Conservation (phyloP, 2,888 invertebrate species). For the Alentia gelatinosa region DNA sequence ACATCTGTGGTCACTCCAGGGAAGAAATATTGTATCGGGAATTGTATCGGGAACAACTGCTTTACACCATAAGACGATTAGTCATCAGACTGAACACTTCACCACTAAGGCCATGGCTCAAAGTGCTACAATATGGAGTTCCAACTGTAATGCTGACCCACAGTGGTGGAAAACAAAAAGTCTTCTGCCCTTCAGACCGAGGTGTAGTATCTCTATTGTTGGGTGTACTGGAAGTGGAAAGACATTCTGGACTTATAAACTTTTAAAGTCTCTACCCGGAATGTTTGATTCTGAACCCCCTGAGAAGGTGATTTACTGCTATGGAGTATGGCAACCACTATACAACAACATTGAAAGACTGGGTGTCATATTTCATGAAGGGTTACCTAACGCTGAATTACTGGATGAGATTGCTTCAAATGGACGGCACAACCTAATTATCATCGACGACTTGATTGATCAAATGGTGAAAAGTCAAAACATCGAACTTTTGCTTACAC, state of each 20-base stretch:
- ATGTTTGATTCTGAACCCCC: conserved; percentile 32
- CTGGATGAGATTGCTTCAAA: not conserved
- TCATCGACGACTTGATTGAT: conserved; percentile 35
- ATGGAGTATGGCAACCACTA: not conserved
- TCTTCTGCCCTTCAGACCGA: not conserved
- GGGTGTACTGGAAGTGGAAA: conserved; percentile 4
- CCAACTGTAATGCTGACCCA: too few relatives aligned
- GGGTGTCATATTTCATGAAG: not conserved
- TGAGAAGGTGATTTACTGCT: not conserved
- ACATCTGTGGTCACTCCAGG: too few relatives aligned
- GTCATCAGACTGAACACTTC: too few relatives aligned
- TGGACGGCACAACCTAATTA: not conserved
- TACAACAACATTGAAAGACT: not conserved
- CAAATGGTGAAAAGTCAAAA: not conserved
- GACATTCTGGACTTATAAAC: not conserved
- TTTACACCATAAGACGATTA: too few relatives aligned
- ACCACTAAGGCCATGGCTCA: too few relatives aligned
- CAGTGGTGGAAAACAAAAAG: conserved; percentile 19
- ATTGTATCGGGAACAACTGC: too few relatives aligned
- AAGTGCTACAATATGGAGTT: too few relatives aligned
- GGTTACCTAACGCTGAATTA: not conserved
- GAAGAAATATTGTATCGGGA: too few relatives aligned
- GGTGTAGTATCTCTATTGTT: not conserved
- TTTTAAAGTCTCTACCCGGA: not conserved
- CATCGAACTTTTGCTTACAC: conserved; percentile 49